phyloP scores from a whole-genome alignment of 2,797 vertebrate genomes.

The Takifugu rubripes region DNA sequence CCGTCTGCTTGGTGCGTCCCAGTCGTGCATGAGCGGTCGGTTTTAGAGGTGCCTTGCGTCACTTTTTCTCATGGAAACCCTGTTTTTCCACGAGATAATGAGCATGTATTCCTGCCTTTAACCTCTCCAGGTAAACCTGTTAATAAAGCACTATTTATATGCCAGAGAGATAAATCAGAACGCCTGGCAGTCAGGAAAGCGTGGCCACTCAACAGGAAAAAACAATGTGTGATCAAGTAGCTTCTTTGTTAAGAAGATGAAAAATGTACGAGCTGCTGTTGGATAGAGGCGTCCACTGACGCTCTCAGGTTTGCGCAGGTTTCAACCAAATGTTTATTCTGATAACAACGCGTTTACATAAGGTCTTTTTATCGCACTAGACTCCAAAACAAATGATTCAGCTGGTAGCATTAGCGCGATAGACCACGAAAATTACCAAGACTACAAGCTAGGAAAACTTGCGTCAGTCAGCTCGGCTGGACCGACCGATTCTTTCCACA shows the following conservation, averaged over 20 bases:
- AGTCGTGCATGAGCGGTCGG: background rate
- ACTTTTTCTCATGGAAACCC: conserved; percentile 10
- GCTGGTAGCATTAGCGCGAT: background rate
- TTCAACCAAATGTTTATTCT: background rate
- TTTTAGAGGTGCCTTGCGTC: conserved; percentile 15
- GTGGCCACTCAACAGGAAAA: background rate
- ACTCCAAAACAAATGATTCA: background rate
- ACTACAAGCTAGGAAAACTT: background rate
- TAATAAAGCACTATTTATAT: conserved; percentile 2
- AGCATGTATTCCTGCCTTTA: conserved; percentile 8
- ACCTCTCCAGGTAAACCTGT: conserved; percentile 8
- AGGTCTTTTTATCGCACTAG: background rate
- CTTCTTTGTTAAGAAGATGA: background rate
- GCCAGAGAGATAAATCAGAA: background rate
- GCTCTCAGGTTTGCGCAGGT: background rate
- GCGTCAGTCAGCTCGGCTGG: background rate
- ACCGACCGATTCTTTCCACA: too few relatives aligned
- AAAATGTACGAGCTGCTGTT: background rate
- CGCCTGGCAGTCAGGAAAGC: background rate
- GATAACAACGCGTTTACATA: background rate
- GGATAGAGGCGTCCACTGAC: background rate
- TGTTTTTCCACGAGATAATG: conserved; percentile 18
- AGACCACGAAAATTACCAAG: background rate
- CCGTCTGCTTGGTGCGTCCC: background rate
- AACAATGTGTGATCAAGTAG: background rate